Evolutionary conservation across 2,113 vertebrate genomes (phyloP), one percentile per base, ranked within the genome.

Genomic region (Onychostoma macrolepis): DNA sequence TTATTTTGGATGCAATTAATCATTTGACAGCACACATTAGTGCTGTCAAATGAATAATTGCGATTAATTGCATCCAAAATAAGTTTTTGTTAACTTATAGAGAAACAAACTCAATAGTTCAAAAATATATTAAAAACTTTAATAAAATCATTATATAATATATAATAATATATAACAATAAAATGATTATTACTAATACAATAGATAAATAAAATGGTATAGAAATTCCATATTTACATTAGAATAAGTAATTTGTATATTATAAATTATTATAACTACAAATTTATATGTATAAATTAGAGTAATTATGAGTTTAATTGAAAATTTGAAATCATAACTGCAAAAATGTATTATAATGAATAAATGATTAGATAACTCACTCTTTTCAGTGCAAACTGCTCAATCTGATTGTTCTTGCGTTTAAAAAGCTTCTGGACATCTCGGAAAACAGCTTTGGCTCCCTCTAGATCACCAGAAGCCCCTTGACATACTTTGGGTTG

Each of bases 381-480:
- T 96, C 97, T 97, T 94, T 97, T 98, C 79, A 99, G 95, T 6
- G 98, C 98, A 93, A 99, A 99, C 89, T 99, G 98, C 86, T 99
- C 98, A 26, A 99, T 99, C 93, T 99, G 98, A 91, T 99, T 99
- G 93, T 99, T 99, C 93, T 99, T 99, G 85, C 98, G 96, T 93
- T 99, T 99, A 94, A 99, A 99, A 86, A 99, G 96, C 90, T 97
- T 99, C 94, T 99, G 98, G 63, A 99, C 97, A 43, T 99, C 98
- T 92, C 96, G 97, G 89, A 99, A 99, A 80, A 99, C 96, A 3
- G 93, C 92, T 65, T 95, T 96, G 12, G 98, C 97, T 71, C 96
- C 97, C 0, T 86, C 95, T 90, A 97, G 91, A 84, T 99, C 97
- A 85, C 98, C 98, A 0, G 97, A 95, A 28, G 98, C 98, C 81